Percentiles rank a stretch among this genome's conserved stretches.
Evolutionary conservation across 2,888 invertebrate genomes (phyloP).

Genomic region (Crocallis elinguaria): DNA sequence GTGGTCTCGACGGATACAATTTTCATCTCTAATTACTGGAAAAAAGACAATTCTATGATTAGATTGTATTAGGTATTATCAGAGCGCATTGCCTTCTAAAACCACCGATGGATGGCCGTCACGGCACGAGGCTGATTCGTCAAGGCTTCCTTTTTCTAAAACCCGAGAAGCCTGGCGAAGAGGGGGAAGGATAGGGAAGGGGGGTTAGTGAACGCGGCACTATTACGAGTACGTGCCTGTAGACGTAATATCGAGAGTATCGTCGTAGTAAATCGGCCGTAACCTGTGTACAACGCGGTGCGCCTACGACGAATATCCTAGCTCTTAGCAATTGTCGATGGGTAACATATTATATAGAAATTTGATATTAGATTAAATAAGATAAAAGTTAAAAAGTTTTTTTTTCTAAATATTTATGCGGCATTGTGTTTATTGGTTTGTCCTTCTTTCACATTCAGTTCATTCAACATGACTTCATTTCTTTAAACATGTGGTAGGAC

Average conservation of each 20-base stretch:
- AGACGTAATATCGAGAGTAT: constrained; percentile 68
- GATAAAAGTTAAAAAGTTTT: no score
- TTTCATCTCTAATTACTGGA: constrained; percentile 2
- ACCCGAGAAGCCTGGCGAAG: constrained; percentile 14
- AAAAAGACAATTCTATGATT: constrained; percentile 41
- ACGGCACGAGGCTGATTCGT: constrained; percentile 68
- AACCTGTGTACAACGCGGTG: constrained; percentile 58
- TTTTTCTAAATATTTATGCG: no score
- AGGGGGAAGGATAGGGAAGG: constrained; percentile 17
- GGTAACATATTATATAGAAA: no score
- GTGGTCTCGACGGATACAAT: background rate
- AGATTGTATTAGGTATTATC: constrained; percentile 40
- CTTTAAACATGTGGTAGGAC: no score
- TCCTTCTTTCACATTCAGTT: no score
- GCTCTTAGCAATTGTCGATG: background rate
- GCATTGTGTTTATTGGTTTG: no score
- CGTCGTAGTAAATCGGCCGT: constrained; percentile 73
- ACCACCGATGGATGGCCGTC: constrained; percentile 51
- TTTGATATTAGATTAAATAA: no score
- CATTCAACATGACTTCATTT: no score
- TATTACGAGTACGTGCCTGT: constrained; percentile 72
- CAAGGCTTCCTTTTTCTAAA: constrained; percentile 46
- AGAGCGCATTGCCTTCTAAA: constrained; percentile 57
- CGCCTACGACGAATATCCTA: constrained; percentile 49
- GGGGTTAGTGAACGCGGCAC: constrained; percentile 62